Base-by-base conservation (phyloP, 2,113 vertebrate genomes). In the Petrocephalus zakoni region DNA sequence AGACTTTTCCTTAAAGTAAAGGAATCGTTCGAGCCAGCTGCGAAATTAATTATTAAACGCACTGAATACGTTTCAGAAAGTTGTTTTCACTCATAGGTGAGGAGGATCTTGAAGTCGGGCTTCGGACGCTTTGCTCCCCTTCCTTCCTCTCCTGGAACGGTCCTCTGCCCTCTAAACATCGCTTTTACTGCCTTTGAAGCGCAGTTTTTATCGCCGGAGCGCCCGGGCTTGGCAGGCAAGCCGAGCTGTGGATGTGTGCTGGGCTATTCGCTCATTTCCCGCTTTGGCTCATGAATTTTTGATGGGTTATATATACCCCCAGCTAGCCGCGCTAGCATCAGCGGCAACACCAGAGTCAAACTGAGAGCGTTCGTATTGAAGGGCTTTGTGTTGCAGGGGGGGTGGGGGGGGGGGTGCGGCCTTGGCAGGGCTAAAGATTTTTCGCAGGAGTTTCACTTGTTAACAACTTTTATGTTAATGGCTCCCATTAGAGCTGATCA, bases 121-220 rank as follows among this genome's bases (percentile, higher is more conserved):
- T 91, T 89, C 89, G 91, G 90, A 94, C 93, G 91, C 92, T 92
- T 93, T 93, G 89, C 91, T 90, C 91, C 90, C 92, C 91, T 90
- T 89, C 91, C 90, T 92, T 90, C 90, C 89, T 92, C 91, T 51
- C 90, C 93, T 94, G 93, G 95, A 95, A 94, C 93, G 94, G 93
- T 93, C 94, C 93, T 95, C 95, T 95, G 95, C 93, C 93, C 91
- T 93, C 93, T 93, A 94, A 94, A 94, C 94, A 93, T 94, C 29
- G 94, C 93, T 95, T 94, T 96, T 93, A 94, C 93, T 91, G 94
- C 91, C 93, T 95, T 92, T 95, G 94, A 95, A 94, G 93, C 92
- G 92, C 93, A 95, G 94, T 95, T 96, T 95, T 93, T 94, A 95
- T 94, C 95, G 94, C 95, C 95, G 95, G 96, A 95, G 96, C 95